These are phyloP conservation scores for Chymomyza caudatula DNA, from an alignment of 2,888 invertebrate genomes.

Conservation along the genomic window DNA sequence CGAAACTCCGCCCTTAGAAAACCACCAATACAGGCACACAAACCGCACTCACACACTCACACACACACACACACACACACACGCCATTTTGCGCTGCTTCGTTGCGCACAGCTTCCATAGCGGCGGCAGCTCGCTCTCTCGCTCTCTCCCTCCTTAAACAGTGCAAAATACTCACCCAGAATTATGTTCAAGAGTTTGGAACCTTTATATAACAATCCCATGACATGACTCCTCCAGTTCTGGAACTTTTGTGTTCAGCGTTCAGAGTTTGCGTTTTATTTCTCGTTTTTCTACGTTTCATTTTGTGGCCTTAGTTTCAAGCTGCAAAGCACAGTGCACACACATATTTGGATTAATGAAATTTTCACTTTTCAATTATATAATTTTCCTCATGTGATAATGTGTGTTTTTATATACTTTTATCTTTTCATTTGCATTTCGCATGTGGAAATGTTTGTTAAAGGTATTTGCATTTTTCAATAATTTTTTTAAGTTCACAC, in stretches of 20 bases:
- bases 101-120: not conserved
- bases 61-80: conserved; percentile 17
- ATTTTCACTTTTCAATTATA: not conserved
- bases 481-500: not conserved
- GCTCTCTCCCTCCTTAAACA: not conserved
- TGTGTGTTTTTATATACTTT: not conserved
- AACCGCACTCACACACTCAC: conserved; percentile 15
- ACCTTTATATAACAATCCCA: conserved; percentile 78
- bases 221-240: conserved; percentile 77
- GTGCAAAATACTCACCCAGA: conserved; percentile 73
- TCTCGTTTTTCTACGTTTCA: conserved; percentile 76
- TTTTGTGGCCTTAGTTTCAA: conserved; percentile 68
- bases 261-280: conserved; percentile 60
- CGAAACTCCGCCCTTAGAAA: conserved; percentile 56
- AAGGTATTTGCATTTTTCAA: not conserved
- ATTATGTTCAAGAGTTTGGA: conserved; percentile 78
- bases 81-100: conserved; percentile 53
- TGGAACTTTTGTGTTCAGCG: conserved; percentile 46
- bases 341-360: conserved; percentile 5
- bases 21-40: conserved; percentile 21
- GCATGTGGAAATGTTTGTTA: not conserved
- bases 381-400: not conserved
- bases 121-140: not conserved
- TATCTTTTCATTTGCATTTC: not conserved
- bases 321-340: conserved; percentile 54